Evolutionary conservation across 2,888 invertebrate genomes (phyloP).

Genomic region (Itoplectis maculator): DNA sequence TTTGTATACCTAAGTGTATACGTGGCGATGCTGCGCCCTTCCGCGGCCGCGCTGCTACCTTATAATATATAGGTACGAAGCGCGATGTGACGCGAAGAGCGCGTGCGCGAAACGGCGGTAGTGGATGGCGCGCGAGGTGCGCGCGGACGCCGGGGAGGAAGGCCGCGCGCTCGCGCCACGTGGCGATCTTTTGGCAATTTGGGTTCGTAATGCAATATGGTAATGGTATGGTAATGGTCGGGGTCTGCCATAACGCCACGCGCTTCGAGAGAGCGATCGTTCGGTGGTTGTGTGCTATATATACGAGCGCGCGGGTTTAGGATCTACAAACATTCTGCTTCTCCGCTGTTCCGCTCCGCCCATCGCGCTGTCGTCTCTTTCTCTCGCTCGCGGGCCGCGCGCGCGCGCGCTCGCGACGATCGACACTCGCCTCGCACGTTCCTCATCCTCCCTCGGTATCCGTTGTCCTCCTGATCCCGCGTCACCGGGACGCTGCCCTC

Average conservation of each 20-base stretch:
- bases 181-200: slow-evolving; percentile 67
- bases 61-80: slow-evolving; percentile 58
- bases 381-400: slow-evolving; percentile 33
- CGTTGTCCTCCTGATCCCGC: slow-evolving; percentile 11
- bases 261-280: slow-evolving; percentile 26
- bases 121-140: slow-evolving; percentile 6
- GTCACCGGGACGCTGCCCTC: slow-evolving; percentile 10
- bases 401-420: too few relatives aligned
- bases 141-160: slow-evolving; percentile 34
- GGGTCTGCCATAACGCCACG: slow-evolving; percentile 60
- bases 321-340: slow-evolving; percentile 54
- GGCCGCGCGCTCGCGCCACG: slow-evolving; percentile 54
- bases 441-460: slow-evolving; percentile 3
- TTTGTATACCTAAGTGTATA: slow-evolving; percentile 14
- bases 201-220: slow-evolving; percentile 65
- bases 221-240: slow-evolving; percentile 66
- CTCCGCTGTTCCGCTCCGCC: background rate
- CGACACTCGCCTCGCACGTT: too few relatives aligned
- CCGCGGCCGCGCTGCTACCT: too few relatives aligned
- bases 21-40: slow-evolving; percentile 27
- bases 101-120: slow-evolving; percentile 45
- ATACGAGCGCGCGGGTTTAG: slow-evolving; percentile 50
- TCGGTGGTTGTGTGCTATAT: too few relatives aligned
- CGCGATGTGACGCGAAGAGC: slow-evolving; percentile 31
- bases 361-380: slow-evolving; percentile 25